Base-by-base conservation (phyloP, 30 jellyfish, hydroid and myxozoan species). In the Sanderia malayensis region DNA sequence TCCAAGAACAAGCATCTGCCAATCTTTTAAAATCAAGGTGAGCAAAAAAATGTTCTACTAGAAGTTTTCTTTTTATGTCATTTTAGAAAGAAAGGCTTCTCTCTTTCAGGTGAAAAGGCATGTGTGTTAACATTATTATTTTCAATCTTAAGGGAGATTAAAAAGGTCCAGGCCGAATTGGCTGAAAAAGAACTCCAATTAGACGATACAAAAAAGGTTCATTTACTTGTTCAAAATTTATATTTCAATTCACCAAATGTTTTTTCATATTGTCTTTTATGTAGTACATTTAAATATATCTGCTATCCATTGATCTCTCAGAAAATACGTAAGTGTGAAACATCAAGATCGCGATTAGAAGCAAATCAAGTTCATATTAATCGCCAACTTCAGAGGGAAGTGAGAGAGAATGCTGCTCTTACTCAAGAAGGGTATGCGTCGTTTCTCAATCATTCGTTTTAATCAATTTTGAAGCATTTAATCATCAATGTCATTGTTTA, bases 271-370 rank as follows among this genome's bases (percentile, higher is more conserved):
- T n/a, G n/a, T n/a, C n/a, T n/a, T n/a, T n/a, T n/a, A n/a, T n/a
- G n/a, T n/a, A n/a, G n/a, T n/a, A n/a, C n/a, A n/a, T n/a, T n/a
- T n/a, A n/a, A n/a, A n/a, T n/a, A n/a, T n/a, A n/a, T n/a, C n/a
- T n/a, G n/a, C n/a, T n/a, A n/a, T n/a, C n/a, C n/a, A n/a, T n/a
- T n/a, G n/a, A n/a, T n/a, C n/a, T n/a, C n/a, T n/a, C 31, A 86
- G 96, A 60, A 61, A 26, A 82, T 86, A 49, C 96, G 87, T 22
- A 66, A 78, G n/a, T 79, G 62, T 30, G 96, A 76, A 23, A 45
- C 80, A 21, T 67, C 92, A 29, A 61, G 62, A 21, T 2, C 80
- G 18, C 80, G 79, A 0, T 59, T 87, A 11, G 88, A 80, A 46
- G 91, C 88, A 18, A 60, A 61, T 24, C 64, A 49, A 31, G 72